Evolutionary conservation across 1,140 invertebrate species (phyloP), one percentile per base, ranked within the genome.

Genomic region (Argopecten irradians): DNA sequence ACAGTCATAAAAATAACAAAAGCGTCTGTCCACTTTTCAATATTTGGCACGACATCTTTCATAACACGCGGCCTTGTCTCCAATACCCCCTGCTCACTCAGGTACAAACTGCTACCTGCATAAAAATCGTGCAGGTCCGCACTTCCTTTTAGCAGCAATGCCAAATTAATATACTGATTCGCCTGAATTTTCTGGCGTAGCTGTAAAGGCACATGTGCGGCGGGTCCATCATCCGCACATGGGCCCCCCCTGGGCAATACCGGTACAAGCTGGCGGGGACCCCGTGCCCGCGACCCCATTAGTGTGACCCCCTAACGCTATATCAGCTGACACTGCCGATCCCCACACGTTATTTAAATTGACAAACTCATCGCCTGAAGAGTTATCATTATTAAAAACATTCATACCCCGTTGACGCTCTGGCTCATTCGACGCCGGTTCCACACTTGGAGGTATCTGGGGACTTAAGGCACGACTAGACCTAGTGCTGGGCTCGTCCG

Each of bases 11-110:
- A 91, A 22, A 89, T 86, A 0, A 90, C 19, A 71, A 90, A 90
- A 9, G 89, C 90, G 19, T 90, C 87, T 5, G 87, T 88, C 86
- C 82, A 91, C 87, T 85, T 84, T 85, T 88, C 87, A 22, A 89
- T 91, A 22, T 43, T 87, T 14, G 34, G 16, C 1, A 90, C 84
- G 28, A 46, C 86, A 35, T 88, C 88, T 22, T 55, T 91, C 14
- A 83, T 0, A 28, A 86, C 41, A n/a, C 28, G 43, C 2, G 82
- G 87, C 36, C 36, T 55, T 11, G 88, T 34, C 9, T 87, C 87
- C 14, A 89, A n/a, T 19, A 83, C 46, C 11, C 90, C 87, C 11
- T 43, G 85, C 1, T 34, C n/a, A 3, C 28, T 32, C 0, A 86
- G 13, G 13, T 35, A 86, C 22, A 90, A 84, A 39, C 14, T 86